These are phyloP conservation scores for Campopleginae sp. DNA, from an alignment of 2,888 invertebrate genomes.

Conservation along the genomic window DNA sequence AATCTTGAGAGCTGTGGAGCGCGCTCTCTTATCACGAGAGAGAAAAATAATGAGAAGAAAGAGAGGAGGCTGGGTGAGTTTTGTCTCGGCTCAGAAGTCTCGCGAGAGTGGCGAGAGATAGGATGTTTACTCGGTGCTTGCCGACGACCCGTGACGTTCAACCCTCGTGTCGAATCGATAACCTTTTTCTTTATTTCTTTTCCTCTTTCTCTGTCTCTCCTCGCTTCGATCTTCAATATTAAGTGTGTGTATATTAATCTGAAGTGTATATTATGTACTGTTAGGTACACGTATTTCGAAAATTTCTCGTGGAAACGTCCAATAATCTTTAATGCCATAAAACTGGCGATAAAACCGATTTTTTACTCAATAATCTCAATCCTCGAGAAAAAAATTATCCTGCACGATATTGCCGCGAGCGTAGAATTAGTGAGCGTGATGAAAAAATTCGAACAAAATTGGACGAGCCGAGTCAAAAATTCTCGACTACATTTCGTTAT, in stretches of 20 bases:
- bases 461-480: not conserved
- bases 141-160: slow-evolving; percentile 77
- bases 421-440: not conserved
- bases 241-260: slow-evolving; percentile 19
- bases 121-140: slow-evolving; percentile 80
- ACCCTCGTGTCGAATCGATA: slow-evolving; percentile 64
- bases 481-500: not conserved
- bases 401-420: slow-evolving; percentile 14
- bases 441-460: not conserved
- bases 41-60: slow-evolving; percentile 55
- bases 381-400: not conserved
- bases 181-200: slow-evolving; percentile 52
- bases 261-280: slow-evolving; percentile 27
- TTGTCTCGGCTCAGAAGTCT: slow-evolving; percentile 57
- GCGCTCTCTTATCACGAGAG: slow-evolving; percentile 54
- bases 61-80: slow-evolving; percentile 28
- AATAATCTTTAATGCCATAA: slow-evolving; percentile 52
- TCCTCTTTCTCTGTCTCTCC: slow-evolving; percentile 25
- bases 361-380: not conserved
- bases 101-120: slow-evolving; percentile 72
- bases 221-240: slow-evolving; percentile 33
- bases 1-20: slow-evolving; percentile 44
- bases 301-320: slow-evolving; percentile 52
- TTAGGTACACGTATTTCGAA: slow-evolving; percentile 8
- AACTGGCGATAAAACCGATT: slow-evolving; percentile 56